phyloP scores from a whole-genome alignment of 2,888 invertebrate genomes.

The Protodeltote pygarga region DNA sequence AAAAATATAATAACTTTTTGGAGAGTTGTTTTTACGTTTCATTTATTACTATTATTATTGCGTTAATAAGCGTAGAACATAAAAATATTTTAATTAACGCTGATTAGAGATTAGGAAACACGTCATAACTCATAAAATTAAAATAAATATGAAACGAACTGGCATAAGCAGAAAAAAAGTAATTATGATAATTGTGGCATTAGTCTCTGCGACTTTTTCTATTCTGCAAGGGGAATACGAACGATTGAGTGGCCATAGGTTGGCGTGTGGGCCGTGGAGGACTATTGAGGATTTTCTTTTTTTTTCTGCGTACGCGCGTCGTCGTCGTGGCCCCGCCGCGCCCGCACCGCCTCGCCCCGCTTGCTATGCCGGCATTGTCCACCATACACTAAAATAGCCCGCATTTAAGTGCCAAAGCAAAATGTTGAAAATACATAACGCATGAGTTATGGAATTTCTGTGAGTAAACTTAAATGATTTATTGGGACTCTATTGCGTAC shows the following conservation, averaged over 20 bases:
- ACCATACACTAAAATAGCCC: conserved; percentile 74
- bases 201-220: conserved; percentile 61
- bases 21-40: conserved; percentile 12
- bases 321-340: conserved; percentile 41
- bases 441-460: conserved; percentile 62
- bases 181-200: conserved; percentile 6
- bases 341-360: conserved; percentile 21
- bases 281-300: conserved; percentile 78
- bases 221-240: conserved; percentile 66
- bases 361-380: conserved; percentile 66
- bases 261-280: conserved; percentile 84
- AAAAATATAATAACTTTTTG: conserved; percentile 22
- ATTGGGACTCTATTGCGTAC: conserved; percentile 56
- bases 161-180: no score
- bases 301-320: conserved; percentile 71
- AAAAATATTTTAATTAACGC: conserved; percentile 23
- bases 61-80: conserved; percentile 21
- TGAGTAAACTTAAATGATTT: conserved; percentile 67
- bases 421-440: conserved; percentile 71
- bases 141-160: no score
- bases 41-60: conserved; percentile 24
- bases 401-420: conserved; percentile 70
- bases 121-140: conserved; percentile 2
- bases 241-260: conserved; percentile 83
- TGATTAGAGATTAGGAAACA: conserved; percentile 21